A percentile compares a stretch with the other conserved stretches of the same genome.
These are phyloP conservation scores for Teleogryllus occipitalis DNA, from an alignment of 1,140 invertebrate species.

Conservation along the genomic window DNA sequence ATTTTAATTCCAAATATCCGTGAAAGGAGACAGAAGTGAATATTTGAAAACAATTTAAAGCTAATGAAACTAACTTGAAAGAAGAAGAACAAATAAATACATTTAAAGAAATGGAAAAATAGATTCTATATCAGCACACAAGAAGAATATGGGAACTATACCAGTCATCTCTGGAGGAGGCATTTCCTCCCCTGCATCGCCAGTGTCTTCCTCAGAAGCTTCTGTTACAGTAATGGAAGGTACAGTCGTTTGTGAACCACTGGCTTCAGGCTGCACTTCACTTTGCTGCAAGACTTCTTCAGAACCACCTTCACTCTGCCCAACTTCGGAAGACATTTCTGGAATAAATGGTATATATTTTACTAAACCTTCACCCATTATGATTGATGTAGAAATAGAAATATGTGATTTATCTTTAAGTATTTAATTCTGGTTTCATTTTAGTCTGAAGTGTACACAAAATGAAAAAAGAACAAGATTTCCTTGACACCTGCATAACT, in stretches of 20 bases:
- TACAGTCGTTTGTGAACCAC: not conserved
- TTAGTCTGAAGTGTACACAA: too few relatives aligned
- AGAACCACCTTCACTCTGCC: conserved; percentile 11
- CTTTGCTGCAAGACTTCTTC: not conserved
- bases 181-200: conserved; percentile 12
- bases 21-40: too few relatives aligned
- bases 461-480: too few relatives aligned
- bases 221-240: conserved; percentile 15
- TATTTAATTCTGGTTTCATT: conserved; percentile 4
- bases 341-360: not conserved
- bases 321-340: conserved; percentile 16
- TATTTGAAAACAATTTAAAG: too few relatives aligned
- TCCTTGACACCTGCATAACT: too few relatives aligned
- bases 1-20: too few relatives aligned
- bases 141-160: not conserved
- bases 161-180: conserved; percentile 10
- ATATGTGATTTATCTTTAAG: too few relatives aligned
- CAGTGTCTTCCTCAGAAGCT: conserved; percentile 2
- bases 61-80: too few relatives aligned
- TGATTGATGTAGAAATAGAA: too few relatives aligned
- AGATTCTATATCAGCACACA: too few relatives aligned
- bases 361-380: not conserved
- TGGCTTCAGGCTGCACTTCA: not conserved
- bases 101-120: too few relatives aligned
- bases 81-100: too few relatives aligned